Conservation (phyloP, 2,888 invertebrate species). For the Dynastes hyllus region DNA sequence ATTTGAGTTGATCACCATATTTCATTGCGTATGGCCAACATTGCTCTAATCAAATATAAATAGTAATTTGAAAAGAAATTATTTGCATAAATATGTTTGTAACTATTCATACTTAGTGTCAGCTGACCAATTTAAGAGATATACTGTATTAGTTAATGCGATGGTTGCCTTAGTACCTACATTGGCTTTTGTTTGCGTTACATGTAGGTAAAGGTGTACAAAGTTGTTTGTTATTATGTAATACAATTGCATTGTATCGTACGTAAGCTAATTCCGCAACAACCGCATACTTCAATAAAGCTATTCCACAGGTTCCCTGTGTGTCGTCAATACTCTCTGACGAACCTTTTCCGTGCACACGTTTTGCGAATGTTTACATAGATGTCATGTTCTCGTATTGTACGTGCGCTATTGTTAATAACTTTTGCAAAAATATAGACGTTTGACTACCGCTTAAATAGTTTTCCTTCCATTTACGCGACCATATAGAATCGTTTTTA, state of each 20-base stretch:
- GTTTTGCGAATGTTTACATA: conserved; percentile 53
- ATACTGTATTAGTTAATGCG: too few species aligned
- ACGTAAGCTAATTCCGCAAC: background rate
- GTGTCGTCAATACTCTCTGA: conserved; percentile 1
- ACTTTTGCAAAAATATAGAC: conserved; percentile 27
- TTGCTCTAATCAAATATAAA: too few species aligned
- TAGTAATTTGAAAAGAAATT: too few species aligned
- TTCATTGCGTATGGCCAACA: too few species aligned
- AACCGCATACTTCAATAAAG: conserved; percentile 1
- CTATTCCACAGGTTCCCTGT: background rate
- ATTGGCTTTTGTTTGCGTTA: too few species aligned
- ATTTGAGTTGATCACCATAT: too few species aligned
- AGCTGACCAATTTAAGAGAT: too few species aligned
- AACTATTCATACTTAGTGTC: too few species aligned
- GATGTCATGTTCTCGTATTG: conserved; percentile 54
- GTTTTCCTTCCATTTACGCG: conserved; percentile 31
- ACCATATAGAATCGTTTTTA: background rate
- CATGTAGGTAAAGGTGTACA: background rate
- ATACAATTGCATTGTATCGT: conserved; percentile 1
- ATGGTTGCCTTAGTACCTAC: too few species aligned
- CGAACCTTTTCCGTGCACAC: conserved; percentile 26
- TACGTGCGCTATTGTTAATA: conserved; percentile 54
- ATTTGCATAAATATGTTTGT: too few species aligned
- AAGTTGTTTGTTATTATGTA: background rate
- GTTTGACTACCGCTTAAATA: conserved; percentile 36